Conservation (phyloP, 2,888 invertebrate species). For the Heteropelma amictum region DNA sequence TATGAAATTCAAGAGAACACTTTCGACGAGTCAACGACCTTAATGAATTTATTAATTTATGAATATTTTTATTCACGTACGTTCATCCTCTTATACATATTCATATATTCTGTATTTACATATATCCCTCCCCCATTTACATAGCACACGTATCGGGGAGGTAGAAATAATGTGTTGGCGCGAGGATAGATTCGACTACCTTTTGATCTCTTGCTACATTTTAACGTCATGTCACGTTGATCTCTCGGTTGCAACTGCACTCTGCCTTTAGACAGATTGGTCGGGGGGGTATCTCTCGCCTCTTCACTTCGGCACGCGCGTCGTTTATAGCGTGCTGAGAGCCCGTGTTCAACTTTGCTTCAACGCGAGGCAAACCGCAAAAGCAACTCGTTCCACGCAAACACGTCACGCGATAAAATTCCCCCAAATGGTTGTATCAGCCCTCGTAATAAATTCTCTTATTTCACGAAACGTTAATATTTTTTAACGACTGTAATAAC, state of each 20-base stretch:
- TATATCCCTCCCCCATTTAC: background rate
- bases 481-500: background rate
- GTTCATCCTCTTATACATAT: background rate
- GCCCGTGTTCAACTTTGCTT: slow-evolving; percentile 19
- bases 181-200: slow-evolving; percentile 33
- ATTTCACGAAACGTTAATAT: background rate
- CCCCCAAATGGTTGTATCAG: background rate
- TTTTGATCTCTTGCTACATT: slow-evolving; percentile 43
- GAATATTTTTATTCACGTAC: background rate
- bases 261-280: slow-evolving; percentile 29
- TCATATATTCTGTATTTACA: background rate
- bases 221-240: slow-evolving; percentile 40
- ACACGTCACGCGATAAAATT: slow-evolving; percentile 10
- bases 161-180: slow-evolving; percentile 20
- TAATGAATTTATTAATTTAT: no score
- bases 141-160: background rate
- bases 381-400: slow-evolving; percentile 6
- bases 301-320: slow-evolving; percentile 33
- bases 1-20: no score
- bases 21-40: no score
- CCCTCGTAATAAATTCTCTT: background rate
- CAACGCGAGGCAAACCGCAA: slow-evolving; percentile 14
- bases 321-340: slow-evolving; percentile 12
- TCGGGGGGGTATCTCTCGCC: slow-evolving; percentile 34
- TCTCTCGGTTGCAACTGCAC: slow-evolving; percentile 43